Base-by-base conservation (phyloP, 2,113 vertebrate species). In the Athene cunicularia region DNA sequence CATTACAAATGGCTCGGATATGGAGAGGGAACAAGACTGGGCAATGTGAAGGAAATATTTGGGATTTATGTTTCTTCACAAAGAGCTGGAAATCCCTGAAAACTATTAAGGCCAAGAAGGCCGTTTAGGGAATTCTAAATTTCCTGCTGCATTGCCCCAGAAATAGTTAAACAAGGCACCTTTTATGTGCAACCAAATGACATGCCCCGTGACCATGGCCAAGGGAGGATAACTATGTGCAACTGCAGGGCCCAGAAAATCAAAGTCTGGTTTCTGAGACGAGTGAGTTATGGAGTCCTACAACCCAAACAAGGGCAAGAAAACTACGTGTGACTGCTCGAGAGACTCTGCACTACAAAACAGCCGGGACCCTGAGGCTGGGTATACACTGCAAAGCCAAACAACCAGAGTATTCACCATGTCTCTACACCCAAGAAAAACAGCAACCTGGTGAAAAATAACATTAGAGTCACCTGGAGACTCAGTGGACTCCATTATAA, bases 1-100 rank as follows among this genome's bases (percentile, higher is more conserved):
- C 26, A 1, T 17, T 35, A 19, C 17, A 9, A 2, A 1, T 2
- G 27, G 33, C 13, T 88, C 11, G 2, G 39, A 9, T 56, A 47
- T 12, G 11, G 0, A 59, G 35, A 19, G 70, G 33, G n/a, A 70
- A 9, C 2, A 67, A 15, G 37, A 7, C 6, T 3, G 5, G 37
- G 9, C 4, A 32, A 22, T 0, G 9, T 22, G 21, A 60, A 52
- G 56, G 56, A 52, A 30, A 21, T 4, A 12, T 5, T 5, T 18
- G 49, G 35, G 64, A 24, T 77, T 81, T 43, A 3, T 3, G 17
- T 19, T 23, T 6, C 19, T 86, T 53, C 43, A 16, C 68, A 33
- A 75, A 55, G 21, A 33, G 50, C 12, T 39, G 32, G 83, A 63
- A 76, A 49, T 62, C 43, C 56, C 56, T 15, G 32, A 49, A 71